Percentiles rank a stretch among this genome's conserved stretches.
phyloP scores from a whole-genome alignment of 2,888 invertebrate species.

The Macroteleia sp. region DNA sequence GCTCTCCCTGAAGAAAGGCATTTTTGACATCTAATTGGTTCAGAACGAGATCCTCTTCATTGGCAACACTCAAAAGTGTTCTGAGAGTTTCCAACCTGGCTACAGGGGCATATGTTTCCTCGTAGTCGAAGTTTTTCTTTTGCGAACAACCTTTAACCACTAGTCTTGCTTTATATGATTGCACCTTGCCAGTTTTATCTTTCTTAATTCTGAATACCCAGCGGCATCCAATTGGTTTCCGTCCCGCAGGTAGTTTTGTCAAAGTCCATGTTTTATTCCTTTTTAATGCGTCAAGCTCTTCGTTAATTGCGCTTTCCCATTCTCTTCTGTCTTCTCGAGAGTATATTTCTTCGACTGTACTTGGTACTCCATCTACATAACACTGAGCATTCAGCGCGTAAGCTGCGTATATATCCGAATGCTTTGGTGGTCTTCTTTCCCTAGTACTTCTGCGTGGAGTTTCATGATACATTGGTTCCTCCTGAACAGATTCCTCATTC shows the following conservation, averaged over 20 bases:
- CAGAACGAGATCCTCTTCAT: conserved; percentile 23
- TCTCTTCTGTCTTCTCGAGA: background rate
- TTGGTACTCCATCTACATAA: background rate
- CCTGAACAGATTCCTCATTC: background rate
- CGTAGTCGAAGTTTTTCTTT: conserved; percentile 67
- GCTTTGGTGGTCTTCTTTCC: background rate
- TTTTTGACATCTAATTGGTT: conserved; percentile 68
- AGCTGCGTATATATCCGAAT: background rate
- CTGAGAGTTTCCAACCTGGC: conserved; percentile 35
- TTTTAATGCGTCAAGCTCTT: background rate
- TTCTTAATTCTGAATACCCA: background rate
- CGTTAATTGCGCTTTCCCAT: background rate
- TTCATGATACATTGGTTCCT: background rate
- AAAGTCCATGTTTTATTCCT: conserved; percentile 1
- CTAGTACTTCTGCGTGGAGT: background rate
- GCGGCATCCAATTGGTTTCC: conserved; percentile 4
- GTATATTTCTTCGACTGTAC: background rate
- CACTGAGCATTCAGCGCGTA: background rate
- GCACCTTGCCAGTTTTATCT: background rate
- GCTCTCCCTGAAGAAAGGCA: conserved; percentile 72
- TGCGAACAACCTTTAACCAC: conserved; percentile 70
- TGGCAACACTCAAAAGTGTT: background rate
- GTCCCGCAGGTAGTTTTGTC: background rate
- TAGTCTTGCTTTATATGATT: conserved; percentile 68
- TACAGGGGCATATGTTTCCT: conserved; percentile 73